Evolutionary conservation across 1,140 invertebrate species (phyloP).

Genomic region (Leptopilina boulardi): DNA sequence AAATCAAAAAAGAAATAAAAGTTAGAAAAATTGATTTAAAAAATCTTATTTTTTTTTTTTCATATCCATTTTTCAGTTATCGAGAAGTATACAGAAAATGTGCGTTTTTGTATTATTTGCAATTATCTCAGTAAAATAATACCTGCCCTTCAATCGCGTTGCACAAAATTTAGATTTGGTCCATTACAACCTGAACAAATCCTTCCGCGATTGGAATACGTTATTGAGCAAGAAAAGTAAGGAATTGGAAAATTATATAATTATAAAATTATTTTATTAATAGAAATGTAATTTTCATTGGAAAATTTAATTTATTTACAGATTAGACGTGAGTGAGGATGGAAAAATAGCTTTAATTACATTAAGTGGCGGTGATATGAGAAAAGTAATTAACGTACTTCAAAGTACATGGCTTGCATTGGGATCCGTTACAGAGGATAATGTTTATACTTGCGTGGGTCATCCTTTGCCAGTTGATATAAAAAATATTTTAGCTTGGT

Average conservation of each 20-base stretch:
- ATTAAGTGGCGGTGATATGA: slow-evolving; percentile 97
- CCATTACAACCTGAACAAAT: slow-evolving; percentile 93
- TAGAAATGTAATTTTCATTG: neutral
- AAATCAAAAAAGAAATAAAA: neutral
- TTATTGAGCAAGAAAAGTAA: slow-evolving; percentile 91
- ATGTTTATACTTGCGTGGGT: slow-evolving; percentile 97
- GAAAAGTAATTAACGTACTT: slow-evolving; percentile 96
- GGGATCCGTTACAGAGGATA: slow-evolving; percentile 90
- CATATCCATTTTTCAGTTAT: slow-evolving; percentile 84
- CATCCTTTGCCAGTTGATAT: slow-evolving; percentile 95
- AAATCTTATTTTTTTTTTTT: slow-evolving; percentile 4
- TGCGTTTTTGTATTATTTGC: slow-evolving; percentile 98
- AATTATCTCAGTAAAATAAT: slow-evolving; percentile 99
- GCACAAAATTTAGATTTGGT: slow-evolving; percentile 97
- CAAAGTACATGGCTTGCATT: slow-evolving; percentile 94
- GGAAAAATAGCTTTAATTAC: slow-evolving; percentile 94
- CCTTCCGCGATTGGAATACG: slow-evolving; percentile 90
- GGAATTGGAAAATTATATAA: slow-evolving; percentile 41
- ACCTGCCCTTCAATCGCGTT: slow-evolving; percentile 97
- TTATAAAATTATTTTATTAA: neutral
- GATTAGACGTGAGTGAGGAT: slow-evolving; percentile 90
- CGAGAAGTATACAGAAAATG: slow-evolving; percentile 99
- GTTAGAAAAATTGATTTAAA: neutral
- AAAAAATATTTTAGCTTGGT: slow-evolving; percentile 90
- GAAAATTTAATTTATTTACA: slow-evolving; percentile 69